These are phyloP conservation scores for Propsilocerus akamusi DNA, from an alignment of 1,140 invertebrate genomes.

Conservation along the genomic window DNA sequence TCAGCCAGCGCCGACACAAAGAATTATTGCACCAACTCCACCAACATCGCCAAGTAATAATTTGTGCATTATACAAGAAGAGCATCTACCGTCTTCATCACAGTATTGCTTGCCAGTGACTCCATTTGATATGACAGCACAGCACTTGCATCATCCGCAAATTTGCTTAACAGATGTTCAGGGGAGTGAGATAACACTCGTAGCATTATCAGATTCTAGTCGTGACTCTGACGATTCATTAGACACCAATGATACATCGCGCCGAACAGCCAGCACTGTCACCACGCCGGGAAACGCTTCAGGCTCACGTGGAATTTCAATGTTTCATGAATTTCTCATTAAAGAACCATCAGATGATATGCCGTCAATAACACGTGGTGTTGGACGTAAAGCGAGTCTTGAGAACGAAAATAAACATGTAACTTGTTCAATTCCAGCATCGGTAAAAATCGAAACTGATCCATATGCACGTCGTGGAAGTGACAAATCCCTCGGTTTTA, in stretches of 20 bases:
- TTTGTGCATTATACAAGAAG: conserved; percentile 76
- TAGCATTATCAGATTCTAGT: conserved; percentile 47
- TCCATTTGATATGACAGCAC: conserved; percentile 11
- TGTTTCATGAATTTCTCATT: conserved; percentile 43
- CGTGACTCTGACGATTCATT: conserved; percentile 30
- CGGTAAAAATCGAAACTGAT: conserved; percentile 7
- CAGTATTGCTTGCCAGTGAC: conserved; percentile 18
- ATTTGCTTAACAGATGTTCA: conserved; percentile 80
- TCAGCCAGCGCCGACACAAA: conserved; percentile 30
- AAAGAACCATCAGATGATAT: conserved; percentile 52
- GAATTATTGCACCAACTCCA: conserved; percentile 20
- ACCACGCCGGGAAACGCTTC: conserved; percentile 24
- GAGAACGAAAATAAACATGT: conserved; percentile 26
- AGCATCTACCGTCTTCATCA: conserved; percentile 25
- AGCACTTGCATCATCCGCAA: conserved; percentile 41
- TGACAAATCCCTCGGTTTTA: conserved; percentile 44
- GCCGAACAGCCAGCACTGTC: conserved; percentile 19
- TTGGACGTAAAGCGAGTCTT: conserved; percentile 42
- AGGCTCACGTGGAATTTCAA: conserved; percentile 23
- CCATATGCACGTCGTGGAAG: conserved; percentile 25
- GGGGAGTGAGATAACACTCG: conserved; percentile 60
- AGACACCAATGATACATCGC: conserved; percentile 16
- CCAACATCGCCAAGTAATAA: conserved; percentile 27
- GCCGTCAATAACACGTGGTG: conserved; percentile 62
- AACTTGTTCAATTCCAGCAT: conserved; percentile 5